Base-by-base conservation (phyloP, 2,888 invertebrate species). In the Myopa testacea region DNA sequence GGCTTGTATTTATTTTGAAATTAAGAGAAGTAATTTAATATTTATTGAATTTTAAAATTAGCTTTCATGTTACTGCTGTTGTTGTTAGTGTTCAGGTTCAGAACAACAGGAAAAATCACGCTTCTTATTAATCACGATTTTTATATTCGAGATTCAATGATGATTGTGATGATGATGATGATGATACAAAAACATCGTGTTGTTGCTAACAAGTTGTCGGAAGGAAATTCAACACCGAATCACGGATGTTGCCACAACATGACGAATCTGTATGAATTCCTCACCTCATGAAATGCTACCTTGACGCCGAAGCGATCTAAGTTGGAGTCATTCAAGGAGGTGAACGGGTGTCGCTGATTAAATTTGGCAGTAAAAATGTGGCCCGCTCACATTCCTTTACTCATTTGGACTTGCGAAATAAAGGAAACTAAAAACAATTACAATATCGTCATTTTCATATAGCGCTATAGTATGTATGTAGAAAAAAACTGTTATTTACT, bases 201-300 rank as follows among this genome's bases (percentile, higher is more conserved):
- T 12, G 16, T 5, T 52, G 55, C 37, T 55, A 16, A 70, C 55
- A 70, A 37, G 26, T 34, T 52, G 70, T 38, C 52, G 70, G 70
- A 70, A 70, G 55, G 26, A 70, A 37, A 5, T 55, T 55, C 1
- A 55, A 10, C 37, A 70, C 12, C 26, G 26, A 26, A 10, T 55
- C n/a, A 52, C 16, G 52, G 45, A 26, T 69, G 26, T 26, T 1
- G 26, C 26, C 26, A 26, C 26, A 1, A 26, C 26, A 26, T 26
- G 26, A 26, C 26, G 26, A 26, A 26, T 26, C 26, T 26, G 50
- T 50, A 69, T 10, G 69, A 70, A 37, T 70, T 70, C 34, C 38
- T 40, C 40, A n/a, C 38, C 38, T 67, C 38, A 37, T 14, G 37
- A 40, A 67, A 67, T 67, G 67, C 67, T 38, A 67, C 67, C 67